Conservation (phyloP, 2,888 invertebrate genomes). For the Terebella lapidaria region DNA sequence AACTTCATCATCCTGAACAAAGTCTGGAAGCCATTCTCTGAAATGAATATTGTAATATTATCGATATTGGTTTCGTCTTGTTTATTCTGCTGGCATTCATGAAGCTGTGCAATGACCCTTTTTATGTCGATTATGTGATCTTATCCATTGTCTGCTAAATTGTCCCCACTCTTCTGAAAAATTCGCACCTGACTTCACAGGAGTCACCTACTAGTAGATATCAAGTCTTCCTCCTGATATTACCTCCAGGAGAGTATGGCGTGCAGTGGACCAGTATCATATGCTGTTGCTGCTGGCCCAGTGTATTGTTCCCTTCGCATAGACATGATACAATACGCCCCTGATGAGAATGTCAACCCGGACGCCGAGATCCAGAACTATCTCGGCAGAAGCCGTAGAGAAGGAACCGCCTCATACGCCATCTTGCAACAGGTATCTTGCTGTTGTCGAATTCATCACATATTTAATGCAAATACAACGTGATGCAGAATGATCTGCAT, state of each 20-base stretch:
- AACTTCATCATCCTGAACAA: conserved; percentile 23
- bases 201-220: no score
- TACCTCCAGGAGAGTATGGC: conserved; percentile 17
- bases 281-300: conserved; percentile 25
- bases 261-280: conserved; percentile 12
- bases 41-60: no score
- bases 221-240: no score
- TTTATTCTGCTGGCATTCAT: conserved; percentile 30
- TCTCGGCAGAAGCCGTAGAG: conserved; percentile 24
- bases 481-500: no score
- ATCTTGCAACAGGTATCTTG: conserved; percentile 29
- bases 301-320: conserved; percentile 22
- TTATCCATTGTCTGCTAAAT: no score
- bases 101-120: conserved; percentile 12
- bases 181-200: no score
- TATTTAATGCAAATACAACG: no score
- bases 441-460: no score
- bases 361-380: conserved; percentile 27
- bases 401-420: conserved; percentile 26
- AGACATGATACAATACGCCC: conserved; percentile 28
- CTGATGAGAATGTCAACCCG: conserved; percentile 30
- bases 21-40: no score
- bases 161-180: no score
- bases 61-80: no score
- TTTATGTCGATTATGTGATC: no score